phyloP scores from a whole-genome alignment of 2,797 vertebrate species.

The Chelmon rostratus region DNA sequence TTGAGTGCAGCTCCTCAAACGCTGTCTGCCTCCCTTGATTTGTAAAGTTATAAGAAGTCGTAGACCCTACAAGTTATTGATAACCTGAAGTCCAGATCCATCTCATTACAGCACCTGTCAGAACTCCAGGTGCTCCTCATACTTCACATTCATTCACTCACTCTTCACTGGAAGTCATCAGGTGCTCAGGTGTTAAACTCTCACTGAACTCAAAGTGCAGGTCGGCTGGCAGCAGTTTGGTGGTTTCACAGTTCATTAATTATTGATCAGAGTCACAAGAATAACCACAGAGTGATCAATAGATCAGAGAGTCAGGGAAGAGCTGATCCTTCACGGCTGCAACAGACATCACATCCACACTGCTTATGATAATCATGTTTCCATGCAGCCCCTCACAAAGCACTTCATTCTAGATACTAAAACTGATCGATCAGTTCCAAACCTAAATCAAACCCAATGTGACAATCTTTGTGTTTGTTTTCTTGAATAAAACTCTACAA shows the following conservation, averaged over 20 bases:
- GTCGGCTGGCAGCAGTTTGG: constrained; percentile 8
- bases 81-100: not conserved
- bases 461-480: not conserved
- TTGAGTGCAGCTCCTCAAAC: not conserved
- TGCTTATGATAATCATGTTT: not conserved
- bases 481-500: not conserved
- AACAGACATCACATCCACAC: not conserved
- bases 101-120: not conserved
- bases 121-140: not conserved
- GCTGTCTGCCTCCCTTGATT: not conserved
- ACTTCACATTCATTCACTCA: not conserved
- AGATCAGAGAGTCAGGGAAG: constrained; percentile 31
- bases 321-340: not conserved
- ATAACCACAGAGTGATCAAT: constrained; percentile 60
- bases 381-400: not conserved
- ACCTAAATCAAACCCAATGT: not conserved
- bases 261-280: constrained; percentile 54
- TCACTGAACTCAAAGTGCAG: not conserved
- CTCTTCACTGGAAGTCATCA: no score
- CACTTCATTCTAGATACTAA: not conserved
- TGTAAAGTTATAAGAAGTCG: not conserved
- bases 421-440: not conserved
- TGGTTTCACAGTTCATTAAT: constrained; percentile 46
- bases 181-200: not conserved
- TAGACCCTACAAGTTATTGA: fast-evolving